Percentiles rank a stretch among this genome's conserved stretches.
Evolutionary conservation across 2,113 vertebrate genomes (phyloP).

Genomic region (Pygoscelis adeliae): DNA sequence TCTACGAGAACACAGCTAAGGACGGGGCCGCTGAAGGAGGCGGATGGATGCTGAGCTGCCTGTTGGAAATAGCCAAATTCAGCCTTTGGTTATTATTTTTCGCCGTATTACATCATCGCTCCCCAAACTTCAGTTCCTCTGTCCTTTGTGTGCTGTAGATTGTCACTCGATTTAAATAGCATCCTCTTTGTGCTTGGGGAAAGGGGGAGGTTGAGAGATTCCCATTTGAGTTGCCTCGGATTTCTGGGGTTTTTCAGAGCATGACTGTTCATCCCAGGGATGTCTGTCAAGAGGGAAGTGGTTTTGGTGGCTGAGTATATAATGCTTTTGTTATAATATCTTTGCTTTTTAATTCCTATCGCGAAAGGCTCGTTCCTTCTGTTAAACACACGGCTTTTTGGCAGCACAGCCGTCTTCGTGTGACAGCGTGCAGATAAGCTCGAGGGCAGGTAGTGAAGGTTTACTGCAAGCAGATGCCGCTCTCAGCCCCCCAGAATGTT

Average conservation of each 20-base stretch:
- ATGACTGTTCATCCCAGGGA: background rate
- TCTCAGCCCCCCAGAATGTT: background rate
- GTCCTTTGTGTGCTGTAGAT: background rate
- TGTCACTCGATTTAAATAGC: background rate
- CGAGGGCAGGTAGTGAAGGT: background rate
- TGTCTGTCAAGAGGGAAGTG: background rate
- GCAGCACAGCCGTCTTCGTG: background rate
- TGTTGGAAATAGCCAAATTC: background rate
- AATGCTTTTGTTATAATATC: background rate
- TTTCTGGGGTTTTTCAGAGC: background rate
- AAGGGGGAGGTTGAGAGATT: background rate
- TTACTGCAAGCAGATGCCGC: background rate
- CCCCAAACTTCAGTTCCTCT: background rate
- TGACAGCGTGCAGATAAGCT: background rate
- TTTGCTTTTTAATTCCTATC: background rate
- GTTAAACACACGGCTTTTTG: background rate
- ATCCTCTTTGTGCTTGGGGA: background rate
- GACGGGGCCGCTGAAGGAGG: background rate
- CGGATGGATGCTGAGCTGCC: background rate
- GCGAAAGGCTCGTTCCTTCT: background rate
- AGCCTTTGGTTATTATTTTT: constrained; percentile 4
- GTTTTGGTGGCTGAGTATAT: background rate
- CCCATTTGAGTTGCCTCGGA: background rate
- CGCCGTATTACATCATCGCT: rapidly evolving
- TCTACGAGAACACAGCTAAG: background rate